Percentiles rank a stretch among this genome's conserved stretches.
These are phyloP conservation scores for Bellardia pandia DNA, from an alignment of 2,888 invertebrate genomes.

Conservation along the genomic window DNA sequence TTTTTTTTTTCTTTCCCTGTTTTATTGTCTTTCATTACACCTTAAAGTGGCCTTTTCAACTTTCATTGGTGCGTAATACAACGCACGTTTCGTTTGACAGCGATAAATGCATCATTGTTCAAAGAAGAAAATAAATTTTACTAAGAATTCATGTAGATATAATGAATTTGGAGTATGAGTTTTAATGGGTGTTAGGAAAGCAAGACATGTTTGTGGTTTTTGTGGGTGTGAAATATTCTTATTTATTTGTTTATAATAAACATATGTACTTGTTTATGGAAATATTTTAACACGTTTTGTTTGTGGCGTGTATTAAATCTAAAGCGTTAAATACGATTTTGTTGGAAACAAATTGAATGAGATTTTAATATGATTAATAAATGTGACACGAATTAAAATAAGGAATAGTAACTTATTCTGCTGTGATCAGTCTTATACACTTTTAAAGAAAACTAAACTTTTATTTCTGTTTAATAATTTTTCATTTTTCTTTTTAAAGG, in stretches of 20 bases:
- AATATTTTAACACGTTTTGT: not conserved
- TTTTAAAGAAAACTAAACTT: no score
- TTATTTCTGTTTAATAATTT: no score
- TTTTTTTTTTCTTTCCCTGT: slow-evolving; percentile 10
- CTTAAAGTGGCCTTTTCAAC: slow-evolving; percentile 60
- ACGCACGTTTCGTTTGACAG: slow-evolving; percentile 34
- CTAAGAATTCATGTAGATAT: slow-evolving; percentile 9
- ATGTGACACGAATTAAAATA: no score
- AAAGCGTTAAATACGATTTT: not conserved
- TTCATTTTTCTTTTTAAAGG: no score
- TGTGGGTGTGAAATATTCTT: not conserved
- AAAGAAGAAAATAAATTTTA: slow-evolving; percentile 14
- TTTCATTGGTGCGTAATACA: slow-evolving; percentile 64
- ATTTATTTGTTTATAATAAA: not conserved
- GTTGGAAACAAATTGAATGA: not conserved
- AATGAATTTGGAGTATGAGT: slow-evolving; percentile 10
- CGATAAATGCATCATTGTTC: slow-evolving; percentile 35
- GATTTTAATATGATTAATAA: not conserved
- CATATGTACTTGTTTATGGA: not conserved
- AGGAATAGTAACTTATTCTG: no score
- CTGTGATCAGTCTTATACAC: no score
- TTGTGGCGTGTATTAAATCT: not conserved
- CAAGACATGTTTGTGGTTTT: not conserved
- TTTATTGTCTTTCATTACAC: slow-evolving; percentile 31
- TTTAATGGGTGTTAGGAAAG: no score